Base-by-base conservation (phyloP, 1,140 invertebrate species). In the Venturia canescens region DNA sequence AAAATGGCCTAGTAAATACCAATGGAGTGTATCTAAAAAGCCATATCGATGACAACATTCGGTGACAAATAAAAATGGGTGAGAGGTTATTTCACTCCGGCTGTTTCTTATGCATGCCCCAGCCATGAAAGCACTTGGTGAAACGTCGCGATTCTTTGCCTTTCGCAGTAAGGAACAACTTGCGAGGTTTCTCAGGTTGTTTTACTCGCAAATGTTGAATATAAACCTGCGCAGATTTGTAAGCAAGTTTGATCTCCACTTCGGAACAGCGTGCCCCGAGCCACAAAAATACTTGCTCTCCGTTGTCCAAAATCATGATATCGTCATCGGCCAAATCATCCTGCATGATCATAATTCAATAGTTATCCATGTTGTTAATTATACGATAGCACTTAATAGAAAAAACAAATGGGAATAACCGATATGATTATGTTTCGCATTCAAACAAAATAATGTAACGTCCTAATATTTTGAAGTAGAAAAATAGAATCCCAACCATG, bases 251-350 rank as follows among this genome's bases (percentile, higher is more conserved):
- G 69, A 99, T 98, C 94, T 99, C 99, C 9, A 99, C 98, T 93
- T 99, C 98, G 80, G 97, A 99, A 86, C 97, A 98, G 85, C 96
- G 96, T 75, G 97, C 95, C 11, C 99, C 99, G 67, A 99, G 93
- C 99, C 99, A 99, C 29, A 99, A 93, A 92, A 99, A 99, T 60
- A 99, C 98, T 92, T 99, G 97, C 87, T 98, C 96, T 1, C 99
- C 99, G 90, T 99, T 99, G 92, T 99, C 99, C 78, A 99, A 92
- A 82, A 99, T 98, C 99, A 99, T 99, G 15, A 99, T 99, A 92
- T 99, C 99, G 91, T 99, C 98, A 93, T 99, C 98, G 34, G 98
- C 98, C 84, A 99, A 93, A 93, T 99, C 99, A 91, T 99, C 99
- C 96, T 98, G 84, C 69, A 89, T 26, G 4, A 23, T 83, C 57